Percentiles rank a stretch among this genome's conserved stretches.
Evolutionary conservation across 2,888 invertebrate genomes (phyloP).

Genomic region (Sceliomorpha sp.): DNA sequence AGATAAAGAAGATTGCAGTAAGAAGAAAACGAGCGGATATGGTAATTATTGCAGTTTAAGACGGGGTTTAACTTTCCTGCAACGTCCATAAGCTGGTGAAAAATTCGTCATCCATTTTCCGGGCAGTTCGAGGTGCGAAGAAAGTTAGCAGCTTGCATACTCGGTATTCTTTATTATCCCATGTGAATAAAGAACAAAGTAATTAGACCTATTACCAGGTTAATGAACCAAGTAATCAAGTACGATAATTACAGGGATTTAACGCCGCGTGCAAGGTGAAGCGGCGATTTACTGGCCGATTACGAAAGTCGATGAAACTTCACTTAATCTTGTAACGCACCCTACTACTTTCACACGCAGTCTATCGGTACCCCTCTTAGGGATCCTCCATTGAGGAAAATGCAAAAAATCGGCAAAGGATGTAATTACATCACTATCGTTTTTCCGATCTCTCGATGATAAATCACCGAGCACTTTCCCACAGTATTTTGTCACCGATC

Average conservation of each 20-base stretch:
- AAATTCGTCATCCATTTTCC: conserved; percentile 24
- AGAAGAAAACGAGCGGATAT: too few species aligned
- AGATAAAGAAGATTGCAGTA: too few species aligned
- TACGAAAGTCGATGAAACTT: conserved; percentile 56
- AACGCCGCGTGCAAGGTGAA: conserved; percentile 32
- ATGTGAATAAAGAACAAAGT: conserved; percentile 41
- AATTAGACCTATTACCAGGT: conserved; percentile 58
- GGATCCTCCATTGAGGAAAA: conserved; percentile 13
- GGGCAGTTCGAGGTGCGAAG: conserved; percentile 18
- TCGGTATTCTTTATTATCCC: conserved; percentile 30
- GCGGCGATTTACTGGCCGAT: conserved; percentile 55
- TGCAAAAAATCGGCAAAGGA: conserved; percentile 27
- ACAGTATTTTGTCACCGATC: conserved; percentile 30
- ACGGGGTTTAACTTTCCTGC: conserved; percentile 1
- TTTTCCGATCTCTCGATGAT: conserved; percentile 33
- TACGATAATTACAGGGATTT: conserved; percentile 60
- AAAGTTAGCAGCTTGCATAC: conserved; percentile 27
- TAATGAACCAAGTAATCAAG: conserved; percentile 61
- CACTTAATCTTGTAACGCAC: conserved; percentile 51
- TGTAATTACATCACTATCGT: conserved; percentile 34
- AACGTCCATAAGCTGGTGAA: background rate
- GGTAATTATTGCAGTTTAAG: too few species aligned
- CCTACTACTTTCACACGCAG: conserved; percentile 41
- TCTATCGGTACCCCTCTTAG: conserved; percentile 13
- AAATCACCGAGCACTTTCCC: conserved; percentile 54